Conservation (phyloP, 2,113 vertebrate species). For the Fulmarus glacialis region DNA sequence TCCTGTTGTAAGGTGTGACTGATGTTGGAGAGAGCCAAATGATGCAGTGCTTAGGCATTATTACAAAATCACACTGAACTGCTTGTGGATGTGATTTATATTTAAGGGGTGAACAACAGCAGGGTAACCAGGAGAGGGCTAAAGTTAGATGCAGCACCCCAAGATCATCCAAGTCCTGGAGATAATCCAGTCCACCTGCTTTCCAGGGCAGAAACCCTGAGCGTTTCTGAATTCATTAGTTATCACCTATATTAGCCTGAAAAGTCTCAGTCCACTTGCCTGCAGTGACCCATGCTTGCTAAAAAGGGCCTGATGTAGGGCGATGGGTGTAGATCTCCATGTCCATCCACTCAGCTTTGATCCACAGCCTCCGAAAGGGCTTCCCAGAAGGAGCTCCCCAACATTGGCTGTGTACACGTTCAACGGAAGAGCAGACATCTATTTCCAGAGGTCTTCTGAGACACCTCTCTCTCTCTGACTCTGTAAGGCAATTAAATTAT, state of each 20-base stretch:
- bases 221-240: neutral
- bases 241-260: neutral
- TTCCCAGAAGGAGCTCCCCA: neutral
- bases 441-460: neutral
- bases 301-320: neutral
- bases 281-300: neutral
- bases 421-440: neutral
- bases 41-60: neutral
- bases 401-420: fast-evolving
- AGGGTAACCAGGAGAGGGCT: neutral
- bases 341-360: neutral
- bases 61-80: neutral
- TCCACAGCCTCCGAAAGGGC: neutral
- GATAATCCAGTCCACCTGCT: neutral
- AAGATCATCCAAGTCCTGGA: neutral
- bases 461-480: neutral
- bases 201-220: neutral
- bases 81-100: neutral
- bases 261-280: neutral
- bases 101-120: neutral
- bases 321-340: neutral
- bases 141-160: neutral
- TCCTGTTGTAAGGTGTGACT: neutral
- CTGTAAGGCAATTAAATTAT: neutral
- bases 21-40: neutral